phyloP scores from a whole-genome alignment of 2,113 vertebrate genomes.

The Myiozetetes cayanensis region DNA sequence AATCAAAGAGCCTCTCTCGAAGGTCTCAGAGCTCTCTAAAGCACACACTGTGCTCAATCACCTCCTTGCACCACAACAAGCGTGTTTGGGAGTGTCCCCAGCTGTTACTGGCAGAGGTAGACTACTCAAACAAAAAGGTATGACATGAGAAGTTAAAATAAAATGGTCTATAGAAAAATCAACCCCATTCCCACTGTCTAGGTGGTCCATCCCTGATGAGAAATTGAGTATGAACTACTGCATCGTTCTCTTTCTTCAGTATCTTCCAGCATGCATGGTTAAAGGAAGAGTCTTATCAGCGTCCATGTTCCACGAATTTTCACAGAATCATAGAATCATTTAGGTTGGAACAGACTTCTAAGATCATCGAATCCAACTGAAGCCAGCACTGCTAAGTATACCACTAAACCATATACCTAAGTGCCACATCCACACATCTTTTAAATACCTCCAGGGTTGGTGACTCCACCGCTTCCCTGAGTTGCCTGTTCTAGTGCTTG shows the following conservation, averaged over 20 bases:
- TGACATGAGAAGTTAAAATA: background rate
- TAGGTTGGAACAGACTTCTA: background rate
- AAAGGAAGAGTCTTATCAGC: background rate
- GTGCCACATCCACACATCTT: background rate
- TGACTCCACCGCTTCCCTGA: background rate
- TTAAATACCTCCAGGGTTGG: background rate
- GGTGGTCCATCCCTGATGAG: background rate
- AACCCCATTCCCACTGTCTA: background rate
- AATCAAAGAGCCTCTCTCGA: background rate
- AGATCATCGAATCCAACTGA: background rate
- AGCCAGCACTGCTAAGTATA: background rate
- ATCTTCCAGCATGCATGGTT: background rate
- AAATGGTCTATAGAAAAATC: background rate
- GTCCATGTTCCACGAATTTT: background rate
- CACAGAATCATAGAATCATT: background rate
- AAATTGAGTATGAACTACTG: background rate
- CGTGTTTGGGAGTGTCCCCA: background rate
- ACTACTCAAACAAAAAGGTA: background rate
- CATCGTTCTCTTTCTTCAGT: background rate
- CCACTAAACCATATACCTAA: background rate
- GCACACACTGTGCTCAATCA: background rate
- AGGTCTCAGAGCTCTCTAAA: background rate
- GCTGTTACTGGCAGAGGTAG: background rate
- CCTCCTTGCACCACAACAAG: background rate
- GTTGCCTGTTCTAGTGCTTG: background rate